Percentiles rank a stretch among this genome's conserved stretches.
Conservation (phyloP, 2,797 vertebrate genomes). For the Chloroceryle inda region DNA sequence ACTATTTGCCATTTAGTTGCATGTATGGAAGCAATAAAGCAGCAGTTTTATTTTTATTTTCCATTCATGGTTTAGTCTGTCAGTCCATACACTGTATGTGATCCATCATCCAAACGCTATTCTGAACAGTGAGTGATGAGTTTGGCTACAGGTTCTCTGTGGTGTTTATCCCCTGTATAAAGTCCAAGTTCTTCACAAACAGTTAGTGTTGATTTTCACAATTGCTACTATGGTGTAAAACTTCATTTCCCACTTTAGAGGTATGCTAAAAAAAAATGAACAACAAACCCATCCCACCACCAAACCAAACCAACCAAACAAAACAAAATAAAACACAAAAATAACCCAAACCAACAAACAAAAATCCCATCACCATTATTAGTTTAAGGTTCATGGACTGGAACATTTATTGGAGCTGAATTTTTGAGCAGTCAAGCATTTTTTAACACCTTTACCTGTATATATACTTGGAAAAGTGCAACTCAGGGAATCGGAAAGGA, state of each 20-base stretch:
- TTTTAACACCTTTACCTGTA: not conserved
- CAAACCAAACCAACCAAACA: no score
- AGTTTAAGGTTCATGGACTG: not conserved
- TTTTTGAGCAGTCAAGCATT: not conserved
- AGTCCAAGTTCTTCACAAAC: not conserved
- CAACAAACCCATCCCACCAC: no score
- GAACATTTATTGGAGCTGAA: not conserved
- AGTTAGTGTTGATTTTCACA: conserved; percentile 3
- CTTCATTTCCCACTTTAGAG: not conserved
- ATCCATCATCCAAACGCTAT: not conserved
- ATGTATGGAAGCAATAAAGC: not conserved
- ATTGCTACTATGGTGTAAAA: not conserved
- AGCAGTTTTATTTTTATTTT: not conserved
- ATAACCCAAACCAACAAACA: no score
- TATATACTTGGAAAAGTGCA: not conserved
- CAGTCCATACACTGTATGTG: not conserved
- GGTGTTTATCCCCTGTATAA: not conserved
- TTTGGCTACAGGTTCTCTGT: not conserved
- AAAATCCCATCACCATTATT: not conserved
- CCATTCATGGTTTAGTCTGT: not conserved
- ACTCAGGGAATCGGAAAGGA: not conserved
- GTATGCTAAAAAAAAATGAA: not conserved
- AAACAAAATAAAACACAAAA: no score
- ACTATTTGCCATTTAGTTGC: not conserved
- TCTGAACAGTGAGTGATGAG: not conserved